phyloP scores from a whole-genome alignment of 1,140 invertebrate genomes.

The Laupala kohalensis region DNA sequence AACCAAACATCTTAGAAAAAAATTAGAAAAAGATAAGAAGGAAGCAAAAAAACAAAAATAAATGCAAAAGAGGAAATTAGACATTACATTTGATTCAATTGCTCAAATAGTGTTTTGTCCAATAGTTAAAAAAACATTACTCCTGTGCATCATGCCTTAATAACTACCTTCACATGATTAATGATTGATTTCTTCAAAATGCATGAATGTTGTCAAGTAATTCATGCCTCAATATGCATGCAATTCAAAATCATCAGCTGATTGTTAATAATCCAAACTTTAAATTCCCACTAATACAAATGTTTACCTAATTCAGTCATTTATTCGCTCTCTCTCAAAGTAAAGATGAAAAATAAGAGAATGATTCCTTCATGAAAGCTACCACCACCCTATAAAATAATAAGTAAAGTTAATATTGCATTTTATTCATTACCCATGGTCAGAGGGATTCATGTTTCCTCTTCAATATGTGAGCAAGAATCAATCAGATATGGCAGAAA shows the following conservation, averaged over 20 bases:
- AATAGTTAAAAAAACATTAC: no score
- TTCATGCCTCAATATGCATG: not conserved
- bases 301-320: not conserved
- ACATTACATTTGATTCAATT: no score
- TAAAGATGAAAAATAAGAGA: not conserved
- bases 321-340: not conserved
- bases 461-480: conserved; percentile 20
- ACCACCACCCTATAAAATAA: conserved; percentile 9
- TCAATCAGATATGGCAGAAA: conserved; percentile 20
- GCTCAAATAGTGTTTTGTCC: no score
- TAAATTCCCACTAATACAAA: not conserved
- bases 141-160: no score
- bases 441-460: conserved; percentile 56
- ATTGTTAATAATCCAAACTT: not conserved
- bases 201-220: no score
- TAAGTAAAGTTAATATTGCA: conserved; percentile 7
- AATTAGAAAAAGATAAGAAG: no score
- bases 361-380: not conserved
- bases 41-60: no score
- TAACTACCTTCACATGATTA: no score
- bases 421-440: conserved; percentile 51
- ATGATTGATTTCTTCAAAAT: no score
- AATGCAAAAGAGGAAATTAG: no score
- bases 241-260: not conserved
- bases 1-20: no score